phyloP scores from a whole-genome alignment of 2,888 invertebrate genomes.

The Fragum sueziense region DNA sequence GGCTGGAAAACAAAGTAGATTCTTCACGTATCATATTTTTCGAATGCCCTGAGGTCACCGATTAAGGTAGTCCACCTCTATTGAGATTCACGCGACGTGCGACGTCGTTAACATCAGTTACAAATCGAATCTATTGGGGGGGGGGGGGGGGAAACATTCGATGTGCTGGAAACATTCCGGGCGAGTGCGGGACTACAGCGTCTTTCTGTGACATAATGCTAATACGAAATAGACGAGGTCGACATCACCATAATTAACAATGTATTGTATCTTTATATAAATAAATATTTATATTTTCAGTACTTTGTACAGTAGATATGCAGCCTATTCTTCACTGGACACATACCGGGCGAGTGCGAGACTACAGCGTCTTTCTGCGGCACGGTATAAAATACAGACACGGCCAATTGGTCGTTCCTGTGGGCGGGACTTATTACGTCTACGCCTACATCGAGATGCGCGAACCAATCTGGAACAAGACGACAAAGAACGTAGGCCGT shows the following conservation, averaged over 20 bases:
- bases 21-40: too few species aligned
- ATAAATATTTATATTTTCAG: conserved; percentile 3
- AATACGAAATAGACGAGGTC: too few species aligned
- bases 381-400: conserved; percentile 1
- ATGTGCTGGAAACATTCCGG: conserved; percentile 3
- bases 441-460: conserved; percentile 1
- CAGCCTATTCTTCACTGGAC: conserved; percentile 5
- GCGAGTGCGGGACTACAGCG: not conserved
- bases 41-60: too few species aligned
- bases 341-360: not conserved
- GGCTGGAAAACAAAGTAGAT: too few species aligned
- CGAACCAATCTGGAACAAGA: not conserved
- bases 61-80: too few species aligned
- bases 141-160: too few species aligned
- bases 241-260: too few species aligned
- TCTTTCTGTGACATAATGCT: not conserved
- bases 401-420: not conserved
- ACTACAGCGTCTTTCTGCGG: conserved; percentile 1
- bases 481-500: not conserved
- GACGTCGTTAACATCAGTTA: too few species aligned
- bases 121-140: too few species aligned
- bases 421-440: not conserved
- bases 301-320: not conserved
- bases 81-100: too few species aligned
- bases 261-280: too few species aligned